Percentiles rank a stretch among this genome's conserved stretches.
phyloP scores from a whole-genome alignment of 1,140 invertebrate genomes.

The Drosophila pandora region DNA sequence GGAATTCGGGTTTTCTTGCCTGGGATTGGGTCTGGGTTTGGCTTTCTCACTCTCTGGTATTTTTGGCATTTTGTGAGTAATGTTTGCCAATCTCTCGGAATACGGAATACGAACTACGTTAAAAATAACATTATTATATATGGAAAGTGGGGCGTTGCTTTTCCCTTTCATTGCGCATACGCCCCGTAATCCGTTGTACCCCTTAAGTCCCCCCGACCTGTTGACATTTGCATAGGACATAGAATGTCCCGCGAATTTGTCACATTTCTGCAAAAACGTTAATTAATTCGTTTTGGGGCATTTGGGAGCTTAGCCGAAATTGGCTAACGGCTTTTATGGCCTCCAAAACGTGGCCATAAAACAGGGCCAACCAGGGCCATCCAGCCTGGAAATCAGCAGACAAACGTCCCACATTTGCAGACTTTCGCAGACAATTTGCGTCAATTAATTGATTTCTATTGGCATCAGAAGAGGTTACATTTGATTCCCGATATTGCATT shows the following conservation, averaged over 20 bases:
- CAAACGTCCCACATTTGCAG: slow-evolving; percentile 50
- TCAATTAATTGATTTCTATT: slow-evolving; percentile 74
- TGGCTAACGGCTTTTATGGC: slow-evolving; percentile 50
- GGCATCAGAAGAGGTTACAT: slow-evolving; percentile 33
- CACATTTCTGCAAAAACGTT: slow-evolving; percentile 54
- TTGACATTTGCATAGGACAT: slow-evolving; percentile 73
- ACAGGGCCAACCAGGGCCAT: slow-evolving; percentile 28
- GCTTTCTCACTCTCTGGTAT: slow-evolving; percentile 39
- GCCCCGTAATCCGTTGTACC: not conserved
- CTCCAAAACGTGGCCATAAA: slow-evolving; percentile 37
- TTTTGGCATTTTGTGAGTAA: slow-evolving; percentile 76
- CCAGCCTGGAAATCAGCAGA: not conserved
- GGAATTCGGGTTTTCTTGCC: slow-evolving; percentile 44
- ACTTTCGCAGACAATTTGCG: slow-evolving; percentile 75
- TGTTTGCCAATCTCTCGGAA: slow-evolving; percentile 64
- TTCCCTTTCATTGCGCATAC: slow-evolving; percentile 30
- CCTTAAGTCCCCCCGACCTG: slow-evolving; percentile 46
- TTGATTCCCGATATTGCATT: slow-evolving; percentile 11
- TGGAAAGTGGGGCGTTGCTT: slow-evolving; percentile 24
- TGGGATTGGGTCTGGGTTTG: slow-evolving; percentile 21
- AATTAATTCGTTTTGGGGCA: slow-evolving; percentile 66
- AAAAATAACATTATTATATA: slow-evolving; percentile 71
- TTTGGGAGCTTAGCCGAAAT: slow-evolving; percentile 15
- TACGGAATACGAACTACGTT: slow-evolving; percentile 37
- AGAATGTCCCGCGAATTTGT: slow-evolving; percentile 37